Evolutionary conservation across 35 echinoderm and acorn worm genomes (phyloP).

Genomic region (Acanthaster planci): DNA sequence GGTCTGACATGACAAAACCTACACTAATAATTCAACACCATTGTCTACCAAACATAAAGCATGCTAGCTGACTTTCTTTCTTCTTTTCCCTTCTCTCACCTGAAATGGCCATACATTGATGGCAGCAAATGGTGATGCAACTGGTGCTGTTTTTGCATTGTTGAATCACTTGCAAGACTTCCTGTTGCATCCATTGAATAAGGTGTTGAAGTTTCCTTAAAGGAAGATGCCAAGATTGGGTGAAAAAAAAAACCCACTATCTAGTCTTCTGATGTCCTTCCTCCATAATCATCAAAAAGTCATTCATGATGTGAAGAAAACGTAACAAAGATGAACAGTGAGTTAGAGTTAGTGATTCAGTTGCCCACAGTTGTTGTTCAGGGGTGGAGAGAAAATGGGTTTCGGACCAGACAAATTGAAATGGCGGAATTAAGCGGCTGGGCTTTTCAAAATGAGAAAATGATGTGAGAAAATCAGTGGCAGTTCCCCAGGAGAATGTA

Average conservation of each 20-base stretch:
- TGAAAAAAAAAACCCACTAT: background rate
- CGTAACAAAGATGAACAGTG: background rate
- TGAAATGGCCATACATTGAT: background rate
- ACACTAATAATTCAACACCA: background rate
- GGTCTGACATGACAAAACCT: background rate
- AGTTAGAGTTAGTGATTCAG: background rate
- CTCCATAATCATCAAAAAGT: background rate
- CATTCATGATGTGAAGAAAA: background rate
- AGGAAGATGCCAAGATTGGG: background rate
- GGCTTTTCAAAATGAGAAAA: background rate
- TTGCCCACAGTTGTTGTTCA: no score
- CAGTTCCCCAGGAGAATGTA: background rate
- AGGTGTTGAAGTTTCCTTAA: slow-evolving; percentile 4
- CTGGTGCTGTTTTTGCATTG: background rate
- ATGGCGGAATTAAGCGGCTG: background rate
- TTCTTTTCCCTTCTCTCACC: background rate
- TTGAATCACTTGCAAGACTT: background rate
- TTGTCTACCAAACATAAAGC: background rate
- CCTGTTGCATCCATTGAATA: background rate
- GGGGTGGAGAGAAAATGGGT: background rate
- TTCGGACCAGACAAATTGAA: background rate
- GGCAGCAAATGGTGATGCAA: background rate
- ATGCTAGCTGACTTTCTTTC: background rate
- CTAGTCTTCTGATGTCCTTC: background rate
- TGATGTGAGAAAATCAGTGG: background rate